phyloP scores from a whole-genome alignment of 2,797 vertebrate genomes.

The Emydoidea blandingii region DNA sequence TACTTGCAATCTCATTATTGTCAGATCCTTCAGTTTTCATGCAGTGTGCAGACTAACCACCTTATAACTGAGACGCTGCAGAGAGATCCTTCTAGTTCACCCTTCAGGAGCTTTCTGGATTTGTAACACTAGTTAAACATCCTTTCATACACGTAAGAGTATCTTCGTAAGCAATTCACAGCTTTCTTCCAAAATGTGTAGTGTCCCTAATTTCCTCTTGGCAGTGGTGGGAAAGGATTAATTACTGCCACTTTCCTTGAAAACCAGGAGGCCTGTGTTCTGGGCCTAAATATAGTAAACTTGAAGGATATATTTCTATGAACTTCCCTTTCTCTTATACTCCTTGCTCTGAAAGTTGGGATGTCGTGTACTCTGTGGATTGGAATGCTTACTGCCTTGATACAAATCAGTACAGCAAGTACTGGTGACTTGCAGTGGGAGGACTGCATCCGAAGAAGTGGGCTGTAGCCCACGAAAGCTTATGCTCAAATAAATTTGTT shows the following conservation, averaged over 20 bases:
- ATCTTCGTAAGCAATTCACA: background rate
- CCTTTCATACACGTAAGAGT: background rate
- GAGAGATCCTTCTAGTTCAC: background rate
- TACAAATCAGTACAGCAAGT: background rate
- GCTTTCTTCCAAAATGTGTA: background rate
- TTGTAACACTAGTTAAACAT: background rate
- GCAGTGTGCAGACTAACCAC: background rate
- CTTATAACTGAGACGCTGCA: background rate
- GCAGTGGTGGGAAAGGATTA: background rate
- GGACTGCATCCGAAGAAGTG: background rate
- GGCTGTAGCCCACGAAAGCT: no score
- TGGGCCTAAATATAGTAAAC: background rate
- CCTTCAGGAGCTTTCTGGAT: background rate
- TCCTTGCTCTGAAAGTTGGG: background rate
- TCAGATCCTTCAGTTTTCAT: background rate
- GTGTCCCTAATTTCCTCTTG: background rate
- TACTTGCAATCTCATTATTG: background rate
- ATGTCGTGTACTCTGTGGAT: rapidly evolving
- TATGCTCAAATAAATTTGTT: no score
- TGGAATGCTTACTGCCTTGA: background rate
- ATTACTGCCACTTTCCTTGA: background rate
- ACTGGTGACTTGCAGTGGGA: background rate
- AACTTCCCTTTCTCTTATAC: background rate
- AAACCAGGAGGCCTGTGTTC: background rate
- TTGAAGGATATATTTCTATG: background rate